A percentile compares a stretch with the other conserved stretches of the same genome.
phyloP scores from a whole-genome alignment of 2,113 vertebrate species.

The Muntiacus muntjak region DNA sequence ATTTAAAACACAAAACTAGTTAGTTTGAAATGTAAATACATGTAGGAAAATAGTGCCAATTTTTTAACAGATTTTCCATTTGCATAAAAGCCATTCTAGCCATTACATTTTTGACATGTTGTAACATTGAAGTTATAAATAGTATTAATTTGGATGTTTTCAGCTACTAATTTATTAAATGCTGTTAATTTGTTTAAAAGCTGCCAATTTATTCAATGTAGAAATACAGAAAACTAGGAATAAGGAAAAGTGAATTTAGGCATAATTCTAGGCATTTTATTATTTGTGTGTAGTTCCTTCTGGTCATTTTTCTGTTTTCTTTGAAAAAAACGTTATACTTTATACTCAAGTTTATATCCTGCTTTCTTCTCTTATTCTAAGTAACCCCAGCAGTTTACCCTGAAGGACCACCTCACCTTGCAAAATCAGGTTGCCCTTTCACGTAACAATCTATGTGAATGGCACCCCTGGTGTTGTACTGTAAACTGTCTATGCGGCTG shows the following conservation, averaged over 20 bases:
- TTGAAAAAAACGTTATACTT: not conserved
- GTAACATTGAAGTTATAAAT: not conserved
- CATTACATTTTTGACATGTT: not conserved
- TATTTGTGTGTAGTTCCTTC: not conserved
- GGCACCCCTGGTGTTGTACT: not conserved
- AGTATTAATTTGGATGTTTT: not conserved
- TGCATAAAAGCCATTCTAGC: not conserved
- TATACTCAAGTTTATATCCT: not conserved
- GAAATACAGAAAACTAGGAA: constrained; percentile 25
- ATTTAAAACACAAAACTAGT: not conserved
- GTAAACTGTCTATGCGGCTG: not conserved
- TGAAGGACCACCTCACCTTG: not conserved
- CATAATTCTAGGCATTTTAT: not conserved
- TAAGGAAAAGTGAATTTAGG: not conserved
- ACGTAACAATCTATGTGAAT: not conserved
- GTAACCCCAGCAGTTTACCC: not conserved
- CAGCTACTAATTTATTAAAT: not conserved
- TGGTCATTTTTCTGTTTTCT: constrained; percentile 5
- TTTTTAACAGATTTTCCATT: not conserved
- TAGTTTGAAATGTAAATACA: not conserved
- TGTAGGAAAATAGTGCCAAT: not conserved
- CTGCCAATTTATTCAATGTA: not conserved
- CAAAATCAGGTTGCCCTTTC: not conserved
- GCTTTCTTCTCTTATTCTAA: not conserved
- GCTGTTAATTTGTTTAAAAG: not conserved